Evolutionary conservation across 2,113 vertebrate genomes (phyloP).

Genomic region (Lophotis ruficrista): DNA sequence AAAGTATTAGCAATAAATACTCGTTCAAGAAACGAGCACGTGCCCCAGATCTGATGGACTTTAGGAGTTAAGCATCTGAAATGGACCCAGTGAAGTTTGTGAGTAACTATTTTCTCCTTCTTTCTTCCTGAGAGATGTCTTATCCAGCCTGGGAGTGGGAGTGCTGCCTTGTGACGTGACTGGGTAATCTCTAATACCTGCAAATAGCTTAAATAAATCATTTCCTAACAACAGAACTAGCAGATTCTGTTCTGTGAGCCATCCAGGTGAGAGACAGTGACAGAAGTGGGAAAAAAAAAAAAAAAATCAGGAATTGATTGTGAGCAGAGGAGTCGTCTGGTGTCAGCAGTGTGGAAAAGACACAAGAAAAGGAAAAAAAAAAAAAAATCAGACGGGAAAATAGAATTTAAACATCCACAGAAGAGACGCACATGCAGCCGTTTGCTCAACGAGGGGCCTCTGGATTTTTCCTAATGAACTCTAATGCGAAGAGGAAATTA

Average conservation of each 20-base stretch:
- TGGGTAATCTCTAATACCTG: neutral
- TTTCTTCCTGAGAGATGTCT: neutral
- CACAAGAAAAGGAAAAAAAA: neutral
- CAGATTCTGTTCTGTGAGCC: neutral
- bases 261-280: neutral
- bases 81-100: neutral
- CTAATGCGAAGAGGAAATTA: conserved; percentile 47
- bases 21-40: neutral
- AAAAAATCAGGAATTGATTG: neutral
- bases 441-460: neutral
- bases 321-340: neutral
- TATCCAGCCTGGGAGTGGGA: neutral
- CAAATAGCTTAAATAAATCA: neutral
- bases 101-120: neutral
- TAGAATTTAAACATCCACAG: neutral
- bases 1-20: neutral
- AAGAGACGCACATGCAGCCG: neutral
- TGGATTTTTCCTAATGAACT: conserved; percentile 20
- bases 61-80: neutral
- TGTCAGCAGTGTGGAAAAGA: neutral
- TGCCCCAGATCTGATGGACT: neutral
- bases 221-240: neutral
- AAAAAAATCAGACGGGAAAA: neutral
- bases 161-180: neutral
- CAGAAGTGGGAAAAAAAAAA: neutral